Percentiles rank a stretch among this genome's conserved stretches.
These are phyloP conservation scores for Mesodorylaimus sp. DNA, from an alignment of 2,888 invertebrate genomes.

Conservation along the genomic window DNA sequence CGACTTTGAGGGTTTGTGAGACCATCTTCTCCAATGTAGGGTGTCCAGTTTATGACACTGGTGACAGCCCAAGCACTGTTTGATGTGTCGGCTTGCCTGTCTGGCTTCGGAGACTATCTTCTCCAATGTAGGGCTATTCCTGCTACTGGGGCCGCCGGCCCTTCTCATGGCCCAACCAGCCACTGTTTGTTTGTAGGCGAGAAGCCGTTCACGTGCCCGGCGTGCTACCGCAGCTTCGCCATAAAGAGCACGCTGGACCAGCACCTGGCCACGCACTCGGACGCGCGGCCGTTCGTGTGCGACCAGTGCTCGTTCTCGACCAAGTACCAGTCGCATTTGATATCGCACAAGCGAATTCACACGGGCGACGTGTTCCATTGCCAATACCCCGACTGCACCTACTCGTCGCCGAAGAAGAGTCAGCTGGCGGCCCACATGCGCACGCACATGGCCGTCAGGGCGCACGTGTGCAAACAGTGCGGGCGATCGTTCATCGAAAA, in stretches of 20 bases:
- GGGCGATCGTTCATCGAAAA: constrained; percentile 48
- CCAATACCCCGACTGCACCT: constrained; percentile 44
- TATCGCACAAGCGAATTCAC: constrained; percentile 47
- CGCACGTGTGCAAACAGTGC: constrained; percentile 42
- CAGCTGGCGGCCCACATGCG: constrained; percentile 47
- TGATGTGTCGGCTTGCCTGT: too few species aligned
- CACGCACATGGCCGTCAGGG: constrained; percentile 39
- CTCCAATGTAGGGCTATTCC: too few species aligned
- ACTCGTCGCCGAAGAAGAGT: constrained; percentile 46
- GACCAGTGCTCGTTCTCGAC: constrained; percentile 50
- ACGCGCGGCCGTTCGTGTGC: constrained; percentile 43
- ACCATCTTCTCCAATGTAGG: too few species aligned
- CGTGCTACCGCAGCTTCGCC: constrained; percentile 42
- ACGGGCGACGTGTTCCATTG: constrained; percentile 47
- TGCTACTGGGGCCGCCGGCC: too few species aligned
- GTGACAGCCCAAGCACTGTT: too few species aligned
- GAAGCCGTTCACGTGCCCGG: constrained; percentile 39
- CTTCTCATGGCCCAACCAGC: too few species aligned
- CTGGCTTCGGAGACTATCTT: too few species aligned
- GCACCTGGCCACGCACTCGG: constrained; percentile 41
- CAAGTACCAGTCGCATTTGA: constrained; percentile 47
- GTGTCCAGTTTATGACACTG: too few species aligned
- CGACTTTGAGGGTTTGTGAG: too few species aligned
- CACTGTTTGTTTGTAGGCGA: constrained; percentile 36
- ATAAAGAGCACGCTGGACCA: constrained; percentile 43